Evolutionary conservation across 2,113 vertebrate species (phyloP).

Genomic region (Centrocercus urophasianus): DNA sequence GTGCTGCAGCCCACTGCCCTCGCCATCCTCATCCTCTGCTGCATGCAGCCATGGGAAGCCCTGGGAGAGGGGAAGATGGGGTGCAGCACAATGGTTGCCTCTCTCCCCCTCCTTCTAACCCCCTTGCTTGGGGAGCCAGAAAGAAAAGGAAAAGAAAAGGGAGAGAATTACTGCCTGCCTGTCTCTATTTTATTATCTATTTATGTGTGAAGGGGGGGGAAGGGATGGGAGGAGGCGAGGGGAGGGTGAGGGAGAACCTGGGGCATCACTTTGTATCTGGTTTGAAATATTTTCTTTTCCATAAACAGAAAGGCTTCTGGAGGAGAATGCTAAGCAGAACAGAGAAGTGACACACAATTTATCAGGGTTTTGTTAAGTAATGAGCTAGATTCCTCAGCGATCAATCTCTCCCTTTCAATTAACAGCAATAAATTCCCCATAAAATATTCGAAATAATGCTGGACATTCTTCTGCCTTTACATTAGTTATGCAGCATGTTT

Average conservation of each 20-base stretch:
- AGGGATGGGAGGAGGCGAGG: not conserved
- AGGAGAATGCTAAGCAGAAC: constrained; percentile 48
- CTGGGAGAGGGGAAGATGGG: accelerated
- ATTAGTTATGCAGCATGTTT: constrained; percentile 62
- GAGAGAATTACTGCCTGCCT: not conserved
- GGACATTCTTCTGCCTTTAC: constrained; percentile 52
- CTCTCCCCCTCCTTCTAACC: not conserved
- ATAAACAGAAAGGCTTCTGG: constrained; percentile 17
- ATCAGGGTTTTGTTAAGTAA: constrained; percentile 69
- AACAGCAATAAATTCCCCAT: constrained; percentile 72
- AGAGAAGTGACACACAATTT: constrained; percentile 49
- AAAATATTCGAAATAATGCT: constrained; percentile 64
- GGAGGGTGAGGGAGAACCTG: not conserved
- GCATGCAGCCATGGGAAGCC: not conserved
- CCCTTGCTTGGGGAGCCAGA: not conserved
- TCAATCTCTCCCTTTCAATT: constrained; percentile 66
- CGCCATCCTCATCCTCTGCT: not conserved
- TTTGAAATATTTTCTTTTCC: not conserved
- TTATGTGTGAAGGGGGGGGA: not conserved
- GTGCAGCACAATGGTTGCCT: not conserved
- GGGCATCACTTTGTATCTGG: not conserved
- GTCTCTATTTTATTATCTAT: not conserved
- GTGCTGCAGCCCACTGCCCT: accelerated
- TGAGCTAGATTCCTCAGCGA: constrained; percentile 50
- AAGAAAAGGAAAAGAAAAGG: not conserved